A percentile compares a stretch with the other conserved stretches of the same genome.
Conservation (phyloP, 2,888 invertebrate genomes). For the Emesis castigata region DNA sequence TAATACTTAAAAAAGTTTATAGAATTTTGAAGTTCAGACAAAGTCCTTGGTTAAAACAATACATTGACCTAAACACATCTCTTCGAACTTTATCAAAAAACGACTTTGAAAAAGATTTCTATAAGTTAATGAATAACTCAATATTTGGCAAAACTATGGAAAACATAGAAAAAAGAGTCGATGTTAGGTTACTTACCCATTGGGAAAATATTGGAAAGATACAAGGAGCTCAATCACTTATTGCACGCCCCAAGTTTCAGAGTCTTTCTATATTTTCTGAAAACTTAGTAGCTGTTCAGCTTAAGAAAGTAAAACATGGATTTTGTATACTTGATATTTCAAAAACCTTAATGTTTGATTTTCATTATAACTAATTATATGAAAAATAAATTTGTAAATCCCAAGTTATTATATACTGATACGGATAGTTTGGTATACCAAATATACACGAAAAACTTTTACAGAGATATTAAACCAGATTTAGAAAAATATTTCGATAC, state of each 20-base stretch:
- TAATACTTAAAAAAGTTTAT: conserved; percentile 65
- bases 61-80: conserved; percentile 76
- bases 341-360: conserved; percentile 63
- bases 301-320: conserved; percentile 51
- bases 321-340: conserved; percentile 59
- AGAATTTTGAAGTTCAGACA: conserved; percentile 74
- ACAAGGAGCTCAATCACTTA: conserved; percentile 64
- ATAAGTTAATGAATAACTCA: conserved; percentile 8
- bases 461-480: conserved; percentile 63
- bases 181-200: conserved; percentile 70
- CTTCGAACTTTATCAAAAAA: conserved; percentile 69
- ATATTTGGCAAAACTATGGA: conserved; percentile 76
- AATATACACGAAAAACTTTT: conserved; percentile 60
- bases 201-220: conserved; percentile 70
- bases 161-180: conserved; percentile 71
- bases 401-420: conserved; percentile 55
- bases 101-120: conserved; percentile 74
- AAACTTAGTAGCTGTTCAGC: conserved; percentile 70
- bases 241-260: conserved; percentile 72
- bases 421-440: conserved; percentile 68
- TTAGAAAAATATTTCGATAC: not conserved
- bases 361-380: conserved; percentile 63
- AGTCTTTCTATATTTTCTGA: conserved; percentile 71
- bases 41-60: conserved; percentile 73
- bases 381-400: conserved; percentile 41